Conservation (phyloP, 2,113 vertebrate genomes). For the Etia nguti region DNA sequence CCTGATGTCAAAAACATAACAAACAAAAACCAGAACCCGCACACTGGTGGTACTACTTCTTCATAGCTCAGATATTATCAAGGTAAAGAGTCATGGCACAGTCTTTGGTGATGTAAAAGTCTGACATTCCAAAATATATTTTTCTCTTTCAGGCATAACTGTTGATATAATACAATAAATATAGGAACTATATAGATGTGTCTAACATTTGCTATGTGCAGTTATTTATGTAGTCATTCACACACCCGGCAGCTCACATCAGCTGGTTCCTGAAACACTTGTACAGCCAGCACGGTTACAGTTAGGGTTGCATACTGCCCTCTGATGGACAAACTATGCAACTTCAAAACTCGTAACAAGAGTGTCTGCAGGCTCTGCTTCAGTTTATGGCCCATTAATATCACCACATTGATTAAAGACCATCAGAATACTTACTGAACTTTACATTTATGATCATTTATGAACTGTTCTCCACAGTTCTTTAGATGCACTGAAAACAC, state of each 20-base stretch:
- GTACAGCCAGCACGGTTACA: not conserved
- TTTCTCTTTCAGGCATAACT: not conserved
- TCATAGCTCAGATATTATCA: fast-evolving
- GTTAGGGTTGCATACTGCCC: not conserved
- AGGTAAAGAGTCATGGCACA: not conserved
- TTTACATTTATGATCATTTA: not conserved
- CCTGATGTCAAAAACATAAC: not conserved
- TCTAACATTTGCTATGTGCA: not conserved
- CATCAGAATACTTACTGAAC: too few relatives aligned
- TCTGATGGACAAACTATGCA: not conserved
- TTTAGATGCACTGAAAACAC: not conserved
- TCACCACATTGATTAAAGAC: not conserved
- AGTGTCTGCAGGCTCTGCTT: fast-evolving
- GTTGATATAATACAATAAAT: not conserved
- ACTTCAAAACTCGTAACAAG: fast-evolving
- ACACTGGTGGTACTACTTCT: not conserved
- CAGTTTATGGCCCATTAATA: fast-evolving
- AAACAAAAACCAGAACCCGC: not conserved
- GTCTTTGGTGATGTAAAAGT: fast-evolving
- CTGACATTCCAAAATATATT: not conserved
- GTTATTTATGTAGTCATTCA: not conserved
- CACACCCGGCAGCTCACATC: fast-evolving
- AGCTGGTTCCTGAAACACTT: not conserved
- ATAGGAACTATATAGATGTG: not conserved
- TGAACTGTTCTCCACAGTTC: not conserved